These are phyloP conservation scores for Haliclona indistincta DNA, from an alignment of 37 sponge, comb jelly and placozoan species.

Conservation along the genomic window DNA sequence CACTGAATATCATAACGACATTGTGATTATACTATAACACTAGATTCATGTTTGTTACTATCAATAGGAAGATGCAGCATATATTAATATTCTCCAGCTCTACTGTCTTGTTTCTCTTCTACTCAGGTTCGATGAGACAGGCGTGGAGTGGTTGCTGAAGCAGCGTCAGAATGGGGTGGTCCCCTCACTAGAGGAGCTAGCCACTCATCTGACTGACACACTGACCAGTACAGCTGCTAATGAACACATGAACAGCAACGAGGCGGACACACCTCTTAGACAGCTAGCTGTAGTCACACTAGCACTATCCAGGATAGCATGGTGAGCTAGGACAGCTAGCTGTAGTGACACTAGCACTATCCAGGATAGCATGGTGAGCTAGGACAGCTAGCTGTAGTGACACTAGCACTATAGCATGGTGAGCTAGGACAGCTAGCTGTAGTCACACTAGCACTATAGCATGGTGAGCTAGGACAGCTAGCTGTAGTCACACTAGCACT, in stretches of 20 bases:
- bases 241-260: neutral
- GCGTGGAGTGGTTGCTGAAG: constrained; percentile 22
- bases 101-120: too few species aligned
- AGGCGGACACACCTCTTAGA: neutral
- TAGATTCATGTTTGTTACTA: too few species aligned
- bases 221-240: neutral
- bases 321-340: neutral
- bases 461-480: too few species aligned
- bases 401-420: too few species aligned
- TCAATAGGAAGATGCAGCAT: too few species aligned
- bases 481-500: too few species aligned
- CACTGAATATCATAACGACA: too few species aligned
- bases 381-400: too few species aligned
- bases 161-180: constrained; percentile 20
- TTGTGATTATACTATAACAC: too few species aligned
- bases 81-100: too few species aligned
- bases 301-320: neutral
- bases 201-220: neutral
- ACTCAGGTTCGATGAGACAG: constrained; percentile 43
- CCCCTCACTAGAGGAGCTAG: neutral
- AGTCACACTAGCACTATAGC: too few species aligned
- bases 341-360: neutral
- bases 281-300: neutral
- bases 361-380: constrained; percentile 29
- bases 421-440: too few species aligned